Base-by-base conservation (phyloP, 1,140 invertebrate species). In the Oscheius sp. region DNA sequence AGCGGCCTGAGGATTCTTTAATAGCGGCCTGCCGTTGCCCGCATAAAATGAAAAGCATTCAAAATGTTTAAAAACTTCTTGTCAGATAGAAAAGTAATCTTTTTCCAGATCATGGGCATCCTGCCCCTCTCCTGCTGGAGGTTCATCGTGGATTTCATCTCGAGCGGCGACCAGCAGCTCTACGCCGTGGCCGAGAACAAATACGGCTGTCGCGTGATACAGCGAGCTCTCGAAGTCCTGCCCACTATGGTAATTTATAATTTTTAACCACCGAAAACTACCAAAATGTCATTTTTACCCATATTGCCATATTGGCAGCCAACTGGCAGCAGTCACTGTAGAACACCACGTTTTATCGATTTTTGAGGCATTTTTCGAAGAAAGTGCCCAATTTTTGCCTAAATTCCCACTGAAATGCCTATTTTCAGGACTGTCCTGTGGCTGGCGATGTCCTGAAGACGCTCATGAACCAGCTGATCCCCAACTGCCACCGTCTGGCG, bases 151-250 rank as follows among this genome's bases (percentile, higher is more conserved):
- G 34, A 32, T 3, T 42, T 26, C 29, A 20, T 62, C 4, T 32
- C 49, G 23, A 29, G 31, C 32, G 34, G 35, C 3, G 58, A 64
- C 3, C 55, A 71, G 4, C 45, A 77, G 23, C 13, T 77, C 26
- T 36, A 45, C 31, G 36, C 35, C 15, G 65, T 77, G 23, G 59
- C 61, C 28, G 69, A 77, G 36, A 69, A 77, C 28, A 77, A 77
- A 29, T 77, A 77, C 26, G 76, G 76, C 13, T 77, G 76, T 32
- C 49, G 76, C 3, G 76, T 77, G 2, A 45, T 77, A 1, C 76
- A 77, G 42, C 45, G 73, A 3, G 58, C 68, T 31, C 32, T 77
- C 32, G 76, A 77, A 42, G 35, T 59, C 32, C 63, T 77, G 7
- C 72, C 67, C 20, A 31, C 28, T n/a, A 26, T n/a, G 70, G 38